These are phyloP conservation scores for Pampusana beccarii DNA, from an alignment of 2,113 vertebrate genomes.

Conservation along the genomic window DNA sequence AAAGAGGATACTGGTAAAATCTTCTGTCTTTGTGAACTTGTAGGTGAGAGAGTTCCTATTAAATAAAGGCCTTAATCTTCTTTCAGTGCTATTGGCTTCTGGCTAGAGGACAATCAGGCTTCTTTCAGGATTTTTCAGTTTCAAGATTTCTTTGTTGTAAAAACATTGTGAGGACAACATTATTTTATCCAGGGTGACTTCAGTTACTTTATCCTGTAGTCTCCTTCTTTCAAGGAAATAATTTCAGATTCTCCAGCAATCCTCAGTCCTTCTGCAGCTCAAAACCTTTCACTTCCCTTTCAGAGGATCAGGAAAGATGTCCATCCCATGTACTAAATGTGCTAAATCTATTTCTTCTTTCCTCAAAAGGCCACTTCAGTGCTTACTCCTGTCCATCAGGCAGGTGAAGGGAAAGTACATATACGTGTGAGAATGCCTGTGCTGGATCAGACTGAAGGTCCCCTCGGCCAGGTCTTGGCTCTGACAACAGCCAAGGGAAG, in stretches of 20 bases:
- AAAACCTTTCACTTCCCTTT: background rate
- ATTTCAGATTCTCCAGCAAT: background rate
- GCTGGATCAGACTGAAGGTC: background rate
- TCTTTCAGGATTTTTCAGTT: background rate
- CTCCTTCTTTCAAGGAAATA: background rate
- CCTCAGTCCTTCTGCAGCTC: background rate
- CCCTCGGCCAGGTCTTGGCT: background rate
- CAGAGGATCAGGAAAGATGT: background rate
- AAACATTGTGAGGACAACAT: background rate
- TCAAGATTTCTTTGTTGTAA: background rate
- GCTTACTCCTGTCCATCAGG: background rate
- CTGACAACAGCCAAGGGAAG: background rate
- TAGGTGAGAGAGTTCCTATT: background rate
- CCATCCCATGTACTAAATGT: background rate
- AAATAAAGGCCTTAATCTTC: background rate
- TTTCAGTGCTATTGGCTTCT: background rate
- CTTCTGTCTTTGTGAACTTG: background rate
- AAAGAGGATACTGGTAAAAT: background rate
- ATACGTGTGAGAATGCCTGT: fast-evolving
- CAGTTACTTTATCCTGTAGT: background rate
- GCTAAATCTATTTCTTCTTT: background rate
- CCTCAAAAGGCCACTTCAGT: background rate
- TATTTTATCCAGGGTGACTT: background rate
- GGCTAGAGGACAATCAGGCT: background rate
- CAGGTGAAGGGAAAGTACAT: background rate